Conservation (phyloP, 2,797 vertebrate genomes). For the Parotocinclus haroldoi region DNA sequence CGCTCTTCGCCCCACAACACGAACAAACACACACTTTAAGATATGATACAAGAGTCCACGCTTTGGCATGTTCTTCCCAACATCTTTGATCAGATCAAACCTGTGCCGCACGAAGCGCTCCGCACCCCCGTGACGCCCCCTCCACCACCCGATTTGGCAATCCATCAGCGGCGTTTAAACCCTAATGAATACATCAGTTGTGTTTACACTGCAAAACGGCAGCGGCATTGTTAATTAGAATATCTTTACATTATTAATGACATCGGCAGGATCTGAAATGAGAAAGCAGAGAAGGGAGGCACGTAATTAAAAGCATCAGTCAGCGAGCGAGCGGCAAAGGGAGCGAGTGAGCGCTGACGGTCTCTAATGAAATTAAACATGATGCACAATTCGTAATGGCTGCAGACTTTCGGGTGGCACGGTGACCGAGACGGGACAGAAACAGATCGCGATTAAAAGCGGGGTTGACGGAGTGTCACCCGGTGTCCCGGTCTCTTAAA, state of each 20-base stretch:
- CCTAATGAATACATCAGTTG: slow-evolving; percentile 78
- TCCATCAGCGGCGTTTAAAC: slow-evolving; percentile 71
- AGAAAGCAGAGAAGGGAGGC: slow-evolving; percentile 69
- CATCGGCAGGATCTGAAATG: slow-evolving; percentile 58
- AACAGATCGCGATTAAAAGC: no score
- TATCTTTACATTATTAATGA: slow-evolving; percentile 80
- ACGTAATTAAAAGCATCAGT: slow-evolving; percentile 62
- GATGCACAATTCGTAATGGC: slow-evolving; percentile 46
- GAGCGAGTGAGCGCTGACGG: slow-evolving; percentile 8
- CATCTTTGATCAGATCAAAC: no score
- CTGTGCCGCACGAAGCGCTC: no score
- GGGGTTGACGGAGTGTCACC: no score
- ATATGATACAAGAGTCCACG: no score
- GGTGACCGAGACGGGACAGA: no score
- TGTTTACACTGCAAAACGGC: slow-evolving; percentile 72
- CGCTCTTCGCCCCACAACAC: neutral
- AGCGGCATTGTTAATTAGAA: slow-evolving; percentile 75
- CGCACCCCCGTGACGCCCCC: slow-evolving; percentile 43
- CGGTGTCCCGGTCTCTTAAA: no score
- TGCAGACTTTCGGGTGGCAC: no score
- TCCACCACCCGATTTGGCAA: slow-evolving; percentile 59
- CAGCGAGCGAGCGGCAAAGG: slow-evolving; percentile 9
- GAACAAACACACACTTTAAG: no score
- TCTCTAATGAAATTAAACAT: slow-evolving; percentile 42
- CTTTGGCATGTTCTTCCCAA: no score